phyloP scores from a whole-genome alignment of 2,113 vertebrate species.

The Vanacampus margaritifer region DNA sequence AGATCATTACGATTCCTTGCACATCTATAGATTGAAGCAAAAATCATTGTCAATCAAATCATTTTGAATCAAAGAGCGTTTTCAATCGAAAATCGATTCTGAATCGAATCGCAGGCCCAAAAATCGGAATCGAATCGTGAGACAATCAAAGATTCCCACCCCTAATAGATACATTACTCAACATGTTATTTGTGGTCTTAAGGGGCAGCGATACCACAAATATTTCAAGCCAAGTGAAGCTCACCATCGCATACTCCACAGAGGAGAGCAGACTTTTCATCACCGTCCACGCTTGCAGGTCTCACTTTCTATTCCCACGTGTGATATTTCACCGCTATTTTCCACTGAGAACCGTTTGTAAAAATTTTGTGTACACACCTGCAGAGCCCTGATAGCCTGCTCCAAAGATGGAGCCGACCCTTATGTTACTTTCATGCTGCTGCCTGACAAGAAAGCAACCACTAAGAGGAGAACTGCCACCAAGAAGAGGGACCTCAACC shows the following conservation, averaged over 20 bases:
- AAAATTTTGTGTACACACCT: constrained; percentile 8
- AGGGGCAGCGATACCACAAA: constrained; percentile 41
- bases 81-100: no score
- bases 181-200: not conserved
- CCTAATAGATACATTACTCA: no score
- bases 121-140: no score
- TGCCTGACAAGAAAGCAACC: constrained; percentile 83
- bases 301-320: not conserved
- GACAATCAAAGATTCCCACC: no score
- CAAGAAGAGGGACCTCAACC: constrained; percentile 83
- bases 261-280: constrained; percentile 82
- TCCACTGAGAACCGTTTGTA: not conserved
- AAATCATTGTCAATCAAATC: no score
- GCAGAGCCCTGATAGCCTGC: constrained; percentile 74
- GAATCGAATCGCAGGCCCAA: no score
- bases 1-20: no score
- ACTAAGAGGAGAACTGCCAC: constrained; percentile 84
- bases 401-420: constrained; percentile 83
- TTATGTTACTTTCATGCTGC: constrained; percentile 82
- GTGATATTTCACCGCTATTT: not conserved
- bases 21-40: no score
- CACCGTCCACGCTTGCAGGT: constrained; percentile 84
- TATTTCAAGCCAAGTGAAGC: constrained; percentile 73
- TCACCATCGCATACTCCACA: constrained; percentile 77
- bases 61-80: no score